A percentile compares a stretch with the other conserved stretches of the same genome.
phyloP scores from a whole-genome alignment of 2,888 invertebrate genomes.

The Tenodera sinensis region DNA sequence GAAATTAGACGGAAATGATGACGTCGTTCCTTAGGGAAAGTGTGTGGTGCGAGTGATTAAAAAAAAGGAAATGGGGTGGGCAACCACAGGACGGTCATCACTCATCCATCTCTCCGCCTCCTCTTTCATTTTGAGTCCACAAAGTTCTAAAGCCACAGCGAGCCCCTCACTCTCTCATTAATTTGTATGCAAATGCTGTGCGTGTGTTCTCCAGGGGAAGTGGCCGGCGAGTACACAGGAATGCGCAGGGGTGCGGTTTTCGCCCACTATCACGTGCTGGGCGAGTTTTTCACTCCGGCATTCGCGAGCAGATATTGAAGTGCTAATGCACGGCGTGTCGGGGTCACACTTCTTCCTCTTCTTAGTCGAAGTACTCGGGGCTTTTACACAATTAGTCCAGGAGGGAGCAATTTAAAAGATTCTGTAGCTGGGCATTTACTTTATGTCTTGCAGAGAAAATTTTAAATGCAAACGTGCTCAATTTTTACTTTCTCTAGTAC shows the following conservation, averaged over 20 bases:
- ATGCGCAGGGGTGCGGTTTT: background rate
- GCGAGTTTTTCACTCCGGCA: background rate
- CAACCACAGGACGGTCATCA: background rate
- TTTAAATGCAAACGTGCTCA: too few relatives aligned
- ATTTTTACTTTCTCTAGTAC: too few relatives aligned
- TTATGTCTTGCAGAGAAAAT: too few relatives aligned
- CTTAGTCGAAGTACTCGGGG: too few relatives aligned
- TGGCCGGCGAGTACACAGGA: background rate
- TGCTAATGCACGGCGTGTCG: background rate
- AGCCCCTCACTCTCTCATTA: constrained; percentile 17
- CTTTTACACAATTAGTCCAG: too few relatives aligned
- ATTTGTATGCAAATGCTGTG: constrained; percentile 27
- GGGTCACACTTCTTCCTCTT: too few relatives aligned
- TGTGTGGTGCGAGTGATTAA: background rate
- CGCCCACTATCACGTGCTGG: background rate
- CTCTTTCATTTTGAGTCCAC: background rate
- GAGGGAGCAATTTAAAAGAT: too few relatives aligned
- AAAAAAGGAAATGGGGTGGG: background rate
- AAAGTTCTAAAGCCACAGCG: background rate
- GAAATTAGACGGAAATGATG: background rate
- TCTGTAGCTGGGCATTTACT: too few relatives aligned
- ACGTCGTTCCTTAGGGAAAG: background rate
- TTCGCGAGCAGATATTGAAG: background rate
- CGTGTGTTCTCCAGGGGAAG: background rate
- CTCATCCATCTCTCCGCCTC: background rate